These are phyloP conservation scores for Lota lota DNA, from an alignment of 2,113 vertebrate species.

Conservation along the genomic window DNA sequence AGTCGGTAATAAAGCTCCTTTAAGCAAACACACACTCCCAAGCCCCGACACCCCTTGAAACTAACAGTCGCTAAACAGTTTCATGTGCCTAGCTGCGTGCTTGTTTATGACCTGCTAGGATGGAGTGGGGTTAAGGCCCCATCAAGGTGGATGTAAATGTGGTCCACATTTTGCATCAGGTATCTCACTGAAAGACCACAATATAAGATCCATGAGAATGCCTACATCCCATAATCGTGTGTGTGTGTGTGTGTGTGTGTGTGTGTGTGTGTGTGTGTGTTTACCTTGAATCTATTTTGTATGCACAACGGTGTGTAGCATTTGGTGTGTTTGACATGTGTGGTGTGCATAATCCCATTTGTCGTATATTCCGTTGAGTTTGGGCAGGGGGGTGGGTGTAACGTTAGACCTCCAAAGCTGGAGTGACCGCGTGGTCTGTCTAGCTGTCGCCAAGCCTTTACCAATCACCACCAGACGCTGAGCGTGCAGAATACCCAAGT, in stretches of 20 bases:
- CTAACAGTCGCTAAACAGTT: neutral
- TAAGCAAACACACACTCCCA: neutral
- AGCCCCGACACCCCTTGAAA: neutral
- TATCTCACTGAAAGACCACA: neutral
- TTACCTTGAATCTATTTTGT: neutral
- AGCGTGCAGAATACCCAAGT: neutral
- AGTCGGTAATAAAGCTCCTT: neutral
- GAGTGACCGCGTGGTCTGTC: neutral
- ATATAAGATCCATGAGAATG: too few relatives aligned
- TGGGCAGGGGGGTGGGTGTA: neutral
- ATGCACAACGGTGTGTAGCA: neutral
- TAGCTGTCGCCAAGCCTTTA: neutral
- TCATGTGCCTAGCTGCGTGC: neutral
- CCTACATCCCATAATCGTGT: too few relatives aligned
- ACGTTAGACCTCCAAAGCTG: neutral
- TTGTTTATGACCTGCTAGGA: constrained; percentile 7
- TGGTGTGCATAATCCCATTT: neutral
- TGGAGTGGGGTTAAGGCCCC: neutral
- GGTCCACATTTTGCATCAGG: neutral
- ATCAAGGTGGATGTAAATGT: neutral
- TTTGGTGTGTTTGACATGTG: neutral
- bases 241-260: neutral
- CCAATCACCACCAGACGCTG: neutral
- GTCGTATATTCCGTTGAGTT: neutral
- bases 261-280: neutral